These are phyloP conservation scores for Encarsia formosa DNA, from an alignment of 2,888 invertebrate species.

Conservation along the genomic window DNA sequence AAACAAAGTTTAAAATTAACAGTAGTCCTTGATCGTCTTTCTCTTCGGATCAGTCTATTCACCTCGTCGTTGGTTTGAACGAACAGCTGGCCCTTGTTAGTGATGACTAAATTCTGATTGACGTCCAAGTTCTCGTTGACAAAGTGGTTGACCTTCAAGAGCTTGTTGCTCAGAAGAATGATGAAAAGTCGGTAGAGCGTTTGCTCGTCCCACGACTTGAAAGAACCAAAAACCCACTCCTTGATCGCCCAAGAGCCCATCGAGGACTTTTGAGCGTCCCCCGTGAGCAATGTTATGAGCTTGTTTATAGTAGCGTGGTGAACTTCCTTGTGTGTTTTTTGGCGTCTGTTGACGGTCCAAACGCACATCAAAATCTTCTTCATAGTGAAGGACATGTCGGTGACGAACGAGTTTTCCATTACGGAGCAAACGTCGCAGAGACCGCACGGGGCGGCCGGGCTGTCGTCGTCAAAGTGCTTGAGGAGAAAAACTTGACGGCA, in stretches of 20 bases:
- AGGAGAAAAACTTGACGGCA: constrained; percentile 14
- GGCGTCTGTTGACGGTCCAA: constrained; percentile 13
- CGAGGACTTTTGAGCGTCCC: not conserved
- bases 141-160: not conserved
- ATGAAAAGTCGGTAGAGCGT: constrained; percentile 7
- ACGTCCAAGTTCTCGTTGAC: not conserved
- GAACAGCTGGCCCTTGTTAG: constrained; percentile 8
- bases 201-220: constrained; percentile 9
- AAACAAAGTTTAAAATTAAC: too few species aligned
- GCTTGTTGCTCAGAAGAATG: constrained; percentile 2
- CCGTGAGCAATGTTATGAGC: constrained; percentile 2
- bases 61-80: constrained; percentile 12
- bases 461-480: constrained; percentile 6
- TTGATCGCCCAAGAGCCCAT: not conserved
- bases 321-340: not conserved
- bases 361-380: constrained; percentile 10
- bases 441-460: constrained; percentile 2
- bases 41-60: too few species aligned
- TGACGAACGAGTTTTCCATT: constrained; percentile 2
- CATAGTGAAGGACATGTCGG: constrained; percentile 3
- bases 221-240: constrained; percentile 16
- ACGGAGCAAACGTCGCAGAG: constrained; percentile 8
- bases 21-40: too few species aligned
- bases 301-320: not conserved
- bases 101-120: constrained; percentile 13